Evolutionary conservation across 2,113 vertebrate species (phyloP).

Genomic region (Fulmarus glacialis): DNA sequence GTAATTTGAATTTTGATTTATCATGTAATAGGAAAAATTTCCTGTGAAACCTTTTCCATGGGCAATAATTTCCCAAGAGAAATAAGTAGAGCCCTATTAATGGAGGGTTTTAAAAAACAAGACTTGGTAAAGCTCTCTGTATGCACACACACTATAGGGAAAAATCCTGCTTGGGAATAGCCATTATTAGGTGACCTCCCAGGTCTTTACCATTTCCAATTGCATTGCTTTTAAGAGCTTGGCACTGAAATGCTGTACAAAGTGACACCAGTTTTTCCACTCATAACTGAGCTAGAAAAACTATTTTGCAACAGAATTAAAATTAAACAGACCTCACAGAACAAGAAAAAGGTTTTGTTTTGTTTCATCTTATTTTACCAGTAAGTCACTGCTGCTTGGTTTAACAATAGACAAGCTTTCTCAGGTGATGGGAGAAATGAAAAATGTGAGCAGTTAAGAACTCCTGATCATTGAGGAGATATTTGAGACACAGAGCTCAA

Average conservation of each 20-base stretch:
- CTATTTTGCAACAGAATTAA: background rate
- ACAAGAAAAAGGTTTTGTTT: background rate
- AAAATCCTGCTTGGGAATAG: background rate
- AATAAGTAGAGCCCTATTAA: background rate
- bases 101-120: background rate
- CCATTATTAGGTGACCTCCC: background rate
- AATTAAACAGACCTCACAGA: background rate
- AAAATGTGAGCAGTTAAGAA: constrained; percentile 63
- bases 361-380: background rate
- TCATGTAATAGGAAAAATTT: background rate
- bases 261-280: background rate
- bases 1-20: background rate
- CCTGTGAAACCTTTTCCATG: background rate
- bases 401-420: constrained; percentile 28
- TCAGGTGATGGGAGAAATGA: constrained; percentile 49
- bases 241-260: background rate
- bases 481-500: constrained; percentile 38
- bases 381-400: background rate
- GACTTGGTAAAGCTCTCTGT: background rate
- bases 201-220: background rate
- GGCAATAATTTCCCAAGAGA: background rate
- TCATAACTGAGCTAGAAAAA: background rate
- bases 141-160: background rate
- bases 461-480: constrained; percentile 56
- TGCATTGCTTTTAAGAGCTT: background rate